These are phyloP conservation scores for Corapipo altera DNA, from an alignment of 2,113 vertebrate species.

Conservation along the genomic window DNA sequence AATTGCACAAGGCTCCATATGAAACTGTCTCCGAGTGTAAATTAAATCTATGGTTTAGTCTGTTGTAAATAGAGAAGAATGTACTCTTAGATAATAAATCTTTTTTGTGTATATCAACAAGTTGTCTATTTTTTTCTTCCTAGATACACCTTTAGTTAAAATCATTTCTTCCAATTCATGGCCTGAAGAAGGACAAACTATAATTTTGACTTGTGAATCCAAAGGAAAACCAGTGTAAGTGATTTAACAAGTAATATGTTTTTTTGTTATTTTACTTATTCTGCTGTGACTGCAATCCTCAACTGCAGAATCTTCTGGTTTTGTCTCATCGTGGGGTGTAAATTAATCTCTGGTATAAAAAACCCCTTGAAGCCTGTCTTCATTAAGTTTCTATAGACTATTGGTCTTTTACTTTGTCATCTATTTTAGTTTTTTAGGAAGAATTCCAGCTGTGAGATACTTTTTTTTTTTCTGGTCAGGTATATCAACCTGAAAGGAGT, in stretches of 20 bases:
- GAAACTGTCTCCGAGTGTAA: slow-evolving; percentile 24
- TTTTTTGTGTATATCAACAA: slow-evolving; percentile 51
- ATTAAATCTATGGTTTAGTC: not conserved
- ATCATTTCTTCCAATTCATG: slow-evolving; percentile 88
- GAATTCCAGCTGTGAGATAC: slow-evolving; percentile 37
- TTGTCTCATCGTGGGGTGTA: slow-evolving; percentile 47
- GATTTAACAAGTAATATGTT: slow-evolving; percentile 59
- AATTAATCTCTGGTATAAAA: slow-evolving; percentile 51
- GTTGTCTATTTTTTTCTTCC: slow-evolving; percentile 59
- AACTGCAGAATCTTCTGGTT: slow-evolving; percentile 43
- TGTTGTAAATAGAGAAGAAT: not conserved
- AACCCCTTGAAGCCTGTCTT: slow-evolving; percentile 61
- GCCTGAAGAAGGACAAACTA: slow-evolving; percentile 95
- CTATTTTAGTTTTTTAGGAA: slow-evolving; percentile 58
- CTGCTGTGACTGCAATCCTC: slow-evolving; percentile 57
- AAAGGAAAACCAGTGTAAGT: slow-evolving; percentile 98
- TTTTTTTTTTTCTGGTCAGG: not conserved
- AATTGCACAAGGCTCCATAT: not conserved
- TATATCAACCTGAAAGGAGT: slow-evolving; percentile 46
- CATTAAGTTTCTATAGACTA: slow-evolving; percentile 59
- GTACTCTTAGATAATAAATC: slow-evolving; percentile 6
- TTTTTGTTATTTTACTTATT: slow-evolving; percentile 57
- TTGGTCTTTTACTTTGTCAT: slow-evolving; percentile 64
- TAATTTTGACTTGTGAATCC: slow-evolving; percentile 95
- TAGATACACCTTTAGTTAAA: slow-evolving; percentile 93